phyloP scores from a whole-genome alignment of 2,888 invertebrate species.

The Agapostemon virescens region DNA sequence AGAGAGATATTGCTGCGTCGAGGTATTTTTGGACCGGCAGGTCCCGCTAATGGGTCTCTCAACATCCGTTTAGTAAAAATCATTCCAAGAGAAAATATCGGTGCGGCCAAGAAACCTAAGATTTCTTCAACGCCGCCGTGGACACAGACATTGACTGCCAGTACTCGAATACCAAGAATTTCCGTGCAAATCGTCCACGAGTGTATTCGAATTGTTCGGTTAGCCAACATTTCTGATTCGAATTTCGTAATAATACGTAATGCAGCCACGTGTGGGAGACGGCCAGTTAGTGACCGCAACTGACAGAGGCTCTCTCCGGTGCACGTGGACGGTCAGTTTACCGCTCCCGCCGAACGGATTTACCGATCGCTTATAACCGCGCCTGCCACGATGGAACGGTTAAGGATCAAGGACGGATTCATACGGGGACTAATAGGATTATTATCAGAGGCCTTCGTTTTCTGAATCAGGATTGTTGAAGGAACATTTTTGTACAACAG shows the following conservation, averaged over 20 bases:
- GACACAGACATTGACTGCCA: not conserved
- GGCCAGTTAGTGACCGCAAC: slow-evolving; percentile 8
- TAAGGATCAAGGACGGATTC: slow-evolving; percentile 53
- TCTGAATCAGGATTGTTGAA: slow-evolving; percentile 27
- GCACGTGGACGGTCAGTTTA: slow-evolving; percentile 11
- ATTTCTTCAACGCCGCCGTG: not conserved
- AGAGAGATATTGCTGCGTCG: not conserved
- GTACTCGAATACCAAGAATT: not conserved
- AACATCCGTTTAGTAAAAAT: not conserved
- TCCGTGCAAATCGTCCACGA: not conserved
- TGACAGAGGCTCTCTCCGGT: slow-evolving; percentile 7
- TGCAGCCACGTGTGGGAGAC: not conserved
- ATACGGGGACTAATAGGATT: slow-evolving; percentile 50
- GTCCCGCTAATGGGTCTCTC: not conserved
- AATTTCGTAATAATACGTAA: not conserved
- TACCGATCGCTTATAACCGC: slow-evolving; percentile 46
- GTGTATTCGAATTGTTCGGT: not conserved
- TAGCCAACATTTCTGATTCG: not conserved
- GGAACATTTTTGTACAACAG: not conserved
- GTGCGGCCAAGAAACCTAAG: not conserved
- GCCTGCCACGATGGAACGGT: slow-evolving; percentile 37
- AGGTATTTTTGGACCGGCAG: not conserved
- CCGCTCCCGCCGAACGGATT: slow-evolving; percentile 32
- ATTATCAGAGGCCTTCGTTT: slow-evolving; percentile 44
- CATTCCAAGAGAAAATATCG: not conserved